These are phyloP conservation scores for Sebastes alutus DNA, from an alignment of 2,797 vertebrate genomes.

Conservation along the genomic window DNA sequence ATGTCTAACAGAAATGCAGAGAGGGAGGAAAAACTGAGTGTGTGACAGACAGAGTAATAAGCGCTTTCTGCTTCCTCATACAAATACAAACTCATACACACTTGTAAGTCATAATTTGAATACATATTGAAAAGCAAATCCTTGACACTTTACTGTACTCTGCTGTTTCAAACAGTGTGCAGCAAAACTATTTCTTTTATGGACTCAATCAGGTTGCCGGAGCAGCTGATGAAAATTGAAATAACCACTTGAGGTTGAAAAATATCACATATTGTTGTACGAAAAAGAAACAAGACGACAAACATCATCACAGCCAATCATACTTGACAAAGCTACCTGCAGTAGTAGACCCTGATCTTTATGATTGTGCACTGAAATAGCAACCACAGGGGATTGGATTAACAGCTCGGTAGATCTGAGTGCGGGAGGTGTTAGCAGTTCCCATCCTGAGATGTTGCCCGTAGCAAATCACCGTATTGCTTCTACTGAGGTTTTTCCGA, in stretches of 20 bases:
- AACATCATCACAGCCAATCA: background rate
- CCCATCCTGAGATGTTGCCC: background rate
- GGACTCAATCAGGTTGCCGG: background rate
- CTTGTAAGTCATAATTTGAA: background rate
- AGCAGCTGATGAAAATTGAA: background rate
- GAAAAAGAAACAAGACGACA: background rate
- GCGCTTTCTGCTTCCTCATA: background rate
- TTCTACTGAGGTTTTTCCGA: too few species aligned
- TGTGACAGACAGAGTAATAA: background rate
- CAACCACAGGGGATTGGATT: background rate
- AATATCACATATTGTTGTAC: background rate
- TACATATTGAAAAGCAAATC: background rate
- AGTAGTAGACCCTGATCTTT: background rate
- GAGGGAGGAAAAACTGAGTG: background rate
- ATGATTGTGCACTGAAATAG: background rate
- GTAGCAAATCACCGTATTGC: background rate
- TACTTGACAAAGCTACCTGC: background rate
- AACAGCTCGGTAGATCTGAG: background rate
- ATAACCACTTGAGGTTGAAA: background rate
- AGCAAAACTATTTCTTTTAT: background rate
- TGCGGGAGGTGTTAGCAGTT: background rate
- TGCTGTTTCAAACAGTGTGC: background rate
- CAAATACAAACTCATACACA: background rate
- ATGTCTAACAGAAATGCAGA: background rate
- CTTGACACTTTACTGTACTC: background rate